phyloP scores from a whole-genome alignment of 2,888 invertebrate genomes.

The Caenorhabditis japonica region DNA sequence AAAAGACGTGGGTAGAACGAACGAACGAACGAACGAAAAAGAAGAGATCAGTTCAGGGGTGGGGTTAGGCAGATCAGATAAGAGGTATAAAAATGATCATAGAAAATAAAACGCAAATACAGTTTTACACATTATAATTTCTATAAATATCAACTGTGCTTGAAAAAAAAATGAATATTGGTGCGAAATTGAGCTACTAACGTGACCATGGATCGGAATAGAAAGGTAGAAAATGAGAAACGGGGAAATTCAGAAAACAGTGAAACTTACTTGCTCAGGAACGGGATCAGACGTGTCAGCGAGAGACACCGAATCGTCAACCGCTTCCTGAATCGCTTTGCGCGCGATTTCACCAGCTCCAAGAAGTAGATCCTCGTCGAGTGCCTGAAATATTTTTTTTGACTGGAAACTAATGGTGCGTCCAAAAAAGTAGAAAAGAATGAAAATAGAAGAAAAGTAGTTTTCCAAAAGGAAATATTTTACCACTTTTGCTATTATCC shows the following conservation, averaged over 20 bases:
- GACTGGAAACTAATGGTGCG: too few relatives aligned
- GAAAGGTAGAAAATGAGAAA: conserved; percentile 6
- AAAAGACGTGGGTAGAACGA: background rate
- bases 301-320: conserved; percentile 5
- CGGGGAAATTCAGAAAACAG: conserved; percentile 8
- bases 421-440: too few relatives aligned
- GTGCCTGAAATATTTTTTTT: conserved; percentile 16
- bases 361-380: conserved; percentile 42
- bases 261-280: conserved; percentile 40
- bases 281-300: conserved; percentile 11
- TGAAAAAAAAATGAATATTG: too few relatives aligned
- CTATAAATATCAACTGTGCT: too few relatives aligned
- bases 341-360: conserved; percentile 29
- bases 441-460: too few relatives aligned
- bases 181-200: conserved; percentile 2
- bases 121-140: conserved; percentile 21
- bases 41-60: conserved; percentile 6
- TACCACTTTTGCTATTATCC: too few relatives aligned
- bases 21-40: conserved; percentile 7
- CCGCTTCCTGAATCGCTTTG: conserved; percentile 13
- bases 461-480: too few relatives aligned
- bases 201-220: background rate
- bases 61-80: conserved; percentile 36
- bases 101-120: conserved; percentile 15
- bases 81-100: conserved; percentile 16